These are phyloP conservation scores for Nycteola revayana DNA, from an alignment of 2,888 invertebrate genomes.

Conservation along the genomic window DNA sequence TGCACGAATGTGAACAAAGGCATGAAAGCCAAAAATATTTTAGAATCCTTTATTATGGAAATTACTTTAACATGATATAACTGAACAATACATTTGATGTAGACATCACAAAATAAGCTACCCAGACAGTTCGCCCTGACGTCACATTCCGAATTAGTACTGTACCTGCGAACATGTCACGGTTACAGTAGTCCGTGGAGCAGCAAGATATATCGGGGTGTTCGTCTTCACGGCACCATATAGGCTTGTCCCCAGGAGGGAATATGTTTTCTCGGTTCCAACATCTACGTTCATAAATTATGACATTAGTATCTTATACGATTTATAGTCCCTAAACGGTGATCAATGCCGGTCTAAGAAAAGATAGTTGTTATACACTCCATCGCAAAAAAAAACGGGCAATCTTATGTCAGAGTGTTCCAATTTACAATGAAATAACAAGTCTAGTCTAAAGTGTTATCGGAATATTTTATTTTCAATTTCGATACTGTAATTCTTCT, in stretches of 20 bases:
- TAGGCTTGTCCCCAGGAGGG: conserved; percentile 82
- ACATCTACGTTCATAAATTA: conserved; percentile 82
- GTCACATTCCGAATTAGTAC: conserved; percentile 56
- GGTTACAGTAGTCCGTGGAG: conserved; percentile 87
- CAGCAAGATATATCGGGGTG: conserved; percentile 82
- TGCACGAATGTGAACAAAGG: conserved; percentile 36
- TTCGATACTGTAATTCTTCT: too few relatives aligned
- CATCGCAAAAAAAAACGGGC: neutral
- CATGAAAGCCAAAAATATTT: conserved; percentile 1
- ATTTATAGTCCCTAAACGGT: conserved; percentile 45
- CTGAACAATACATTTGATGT: conserved; percentile 46
- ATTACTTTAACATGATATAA: conserved; percentile 26
- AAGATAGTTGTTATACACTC: conserved; percentile 34
- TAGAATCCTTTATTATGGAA: conserved; percentile 17
- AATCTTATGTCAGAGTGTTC: too few relatives aligned
- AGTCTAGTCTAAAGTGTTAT: too few relatives aligned
- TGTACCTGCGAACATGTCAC: conserved; percentile 65
- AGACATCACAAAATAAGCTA: conserved; percentile 72
- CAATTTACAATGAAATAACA: too few relatives aligned
- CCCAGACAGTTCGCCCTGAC: conserved; percentile 53
- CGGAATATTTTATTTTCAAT: too few relatives aligned
- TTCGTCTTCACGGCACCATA: conserved; percentile 81
- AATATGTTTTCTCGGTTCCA: conserved; percentile 80
- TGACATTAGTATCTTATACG: conserved; percentile 45
- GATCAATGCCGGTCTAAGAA: conserved; percentile 75